Evolutionary conservation across 1,140 invertebrate species (phyloP), one percentile per base, ranked within the genome.

Genomic region (Leptonema lineaticorne): DNA sequence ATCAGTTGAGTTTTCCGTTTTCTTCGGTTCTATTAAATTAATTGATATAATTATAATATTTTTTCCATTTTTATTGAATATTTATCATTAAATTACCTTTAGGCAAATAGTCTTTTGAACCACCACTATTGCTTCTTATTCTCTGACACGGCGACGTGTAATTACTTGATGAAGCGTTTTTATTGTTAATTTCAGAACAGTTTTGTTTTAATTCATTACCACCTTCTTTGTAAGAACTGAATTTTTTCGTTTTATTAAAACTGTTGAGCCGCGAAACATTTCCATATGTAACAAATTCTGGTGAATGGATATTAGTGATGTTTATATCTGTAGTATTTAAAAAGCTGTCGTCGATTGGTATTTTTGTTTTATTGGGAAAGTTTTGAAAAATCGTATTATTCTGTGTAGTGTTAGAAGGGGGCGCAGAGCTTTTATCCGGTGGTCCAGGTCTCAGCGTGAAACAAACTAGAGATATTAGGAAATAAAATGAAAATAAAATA

Each of bases 401-500:
- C 37, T 56, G 59, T 2, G 68, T 65, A 6, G 67, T 46, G 24
- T 67, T 72, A 14, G 11, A 1, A 6, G 71, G 24, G 0, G 67
- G 37, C 7, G 30, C 75, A 1, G 65, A 22, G 14, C 14, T 46
- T 63, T 74, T 75, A 26, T 81, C 81, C 1, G 78, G 79, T 0
- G 90, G 88, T 1, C 92, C 92, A 0, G 95, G 95, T 0, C 95
- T 84, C 46, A 95, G 79, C 0, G 92, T 91, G 74, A 97, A 97
- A 73, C 92, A 93, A 5, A 93, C 85, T 27, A 95, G 78, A 6
- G 94, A 96, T 1, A 96, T 82, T 0, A 96, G 73, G 75, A 97
- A 98, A 79, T 97, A 97, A 29, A 92, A 86, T 0, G 89, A 85
- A 76, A 98, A 98, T 27, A 95, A 82, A 63, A 94, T 90, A 76